Evolutionary conservation across 2,113 vertebrate genomes (phyloP).

Genomic region (Tragulus kanchil): DNA sequence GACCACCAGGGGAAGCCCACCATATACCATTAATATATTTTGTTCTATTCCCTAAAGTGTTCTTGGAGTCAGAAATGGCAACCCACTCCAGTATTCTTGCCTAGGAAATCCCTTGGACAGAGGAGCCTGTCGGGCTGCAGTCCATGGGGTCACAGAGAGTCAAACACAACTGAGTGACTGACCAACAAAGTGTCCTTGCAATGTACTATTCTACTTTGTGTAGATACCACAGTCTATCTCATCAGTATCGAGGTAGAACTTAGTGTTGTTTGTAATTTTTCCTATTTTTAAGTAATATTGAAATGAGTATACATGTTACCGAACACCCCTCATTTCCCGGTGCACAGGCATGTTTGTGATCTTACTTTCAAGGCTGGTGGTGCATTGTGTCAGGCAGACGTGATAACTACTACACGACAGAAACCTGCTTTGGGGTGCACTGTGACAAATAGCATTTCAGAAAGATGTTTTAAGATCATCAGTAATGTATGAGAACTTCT

Average conservation of each 20-base stretch:
- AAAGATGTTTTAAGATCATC: background rate
- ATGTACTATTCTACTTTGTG: background rate
- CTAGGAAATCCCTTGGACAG: background rate
- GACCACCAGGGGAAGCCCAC: too few relatives aligned
- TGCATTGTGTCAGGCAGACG: background rate
- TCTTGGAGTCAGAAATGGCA: background rate
- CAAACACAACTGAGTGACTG: background rate
- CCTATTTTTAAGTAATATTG: slow-evolving; percentile 28
- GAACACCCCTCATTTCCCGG: background rate
- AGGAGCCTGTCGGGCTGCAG: background rate
- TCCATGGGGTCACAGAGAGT: background rate
- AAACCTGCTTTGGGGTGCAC: background rate
- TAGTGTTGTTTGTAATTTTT: background rate
- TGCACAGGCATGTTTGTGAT: background rate
- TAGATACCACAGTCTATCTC: background rate
- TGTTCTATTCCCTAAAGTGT: background rate
- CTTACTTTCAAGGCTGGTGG: background rate
- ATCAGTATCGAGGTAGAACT: background rate
- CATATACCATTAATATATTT: background rate
- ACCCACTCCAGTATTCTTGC: background rate
- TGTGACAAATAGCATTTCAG: background rate
- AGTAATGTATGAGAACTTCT: background rate
- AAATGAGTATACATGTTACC: background rate
- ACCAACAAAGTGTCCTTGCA: background rate
- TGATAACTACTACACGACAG: too few relatives aligned